Conservation (phyloP, 2,888 invertebrate genomes). For the Agriopis leucophaearia region DNA sequence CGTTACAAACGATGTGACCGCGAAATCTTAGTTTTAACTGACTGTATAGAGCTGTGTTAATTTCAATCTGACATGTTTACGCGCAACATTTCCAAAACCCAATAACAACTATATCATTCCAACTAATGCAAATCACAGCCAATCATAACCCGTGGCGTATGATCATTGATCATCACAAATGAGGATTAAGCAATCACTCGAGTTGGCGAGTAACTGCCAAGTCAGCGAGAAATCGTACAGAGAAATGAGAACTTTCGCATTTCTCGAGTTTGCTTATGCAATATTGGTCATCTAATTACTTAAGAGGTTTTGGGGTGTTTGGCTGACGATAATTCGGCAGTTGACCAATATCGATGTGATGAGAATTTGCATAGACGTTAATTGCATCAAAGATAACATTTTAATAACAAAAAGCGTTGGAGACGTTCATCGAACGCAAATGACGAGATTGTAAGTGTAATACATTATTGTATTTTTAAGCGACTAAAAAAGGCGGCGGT, state of each 20-base stretch:
- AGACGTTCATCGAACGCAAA: not conserved
- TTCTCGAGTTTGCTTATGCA: constrained; percentile 63
- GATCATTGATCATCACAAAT: constrained; percentile 36
- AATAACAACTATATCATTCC: constrained; percentile 17
- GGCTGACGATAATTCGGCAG: constrained; percentile 36
- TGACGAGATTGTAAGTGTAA: not conserved
- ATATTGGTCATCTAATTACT: constrained; percentile 65
- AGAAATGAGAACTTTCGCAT: constrained; percentile 75
- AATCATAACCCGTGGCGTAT: constrained; percentile 28
- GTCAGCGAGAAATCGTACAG: constrained; percentile 71
- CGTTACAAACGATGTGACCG: too few species aligned
- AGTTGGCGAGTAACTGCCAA: constrained; percentile 59
- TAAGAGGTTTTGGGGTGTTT: constrained; percentile 38
- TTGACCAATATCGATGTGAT: not conserved
- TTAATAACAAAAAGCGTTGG: not conserved
- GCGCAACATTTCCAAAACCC: constrained; percentile 7
- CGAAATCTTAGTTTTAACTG: too few species aligned
- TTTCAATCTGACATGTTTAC: constrained; percentile 14
- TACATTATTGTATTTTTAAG: too few species aligned
- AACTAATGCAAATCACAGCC: constrained; percentile 23
- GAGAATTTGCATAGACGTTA: not conserved
- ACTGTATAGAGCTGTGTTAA: not conserved
- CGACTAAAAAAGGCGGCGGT: too few species aligned
- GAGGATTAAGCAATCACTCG: constrained; percentile 46
- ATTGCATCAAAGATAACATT: not conserved